Evolutionary conservation across 2,113 vertebrate genomes (phyloP).

Genomic region (Myocastor coypus): DNA sequence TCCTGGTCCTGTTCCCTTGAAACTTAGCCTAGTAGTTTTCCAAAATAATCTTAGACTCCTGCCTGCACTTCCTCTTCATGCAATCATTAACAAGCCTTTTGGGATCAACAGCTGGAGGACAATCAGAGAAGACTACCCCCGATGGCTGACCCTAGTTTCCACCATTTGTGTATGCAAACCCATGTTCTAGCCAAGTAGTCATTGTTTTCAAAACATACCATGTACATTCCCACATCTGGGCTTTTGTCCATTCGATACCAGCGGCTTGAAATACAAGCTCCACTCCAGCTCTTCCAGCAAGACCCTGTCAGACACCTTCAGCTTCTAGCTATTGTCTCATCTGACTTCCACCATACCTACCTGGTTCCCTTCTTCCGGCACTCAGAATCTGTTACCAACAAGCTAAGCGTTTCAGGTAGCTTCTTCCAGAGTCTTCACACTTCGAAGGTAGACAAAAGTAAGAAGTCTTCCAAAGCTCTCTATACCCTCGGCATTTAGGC

Average conservation of each 20-base stretch:
- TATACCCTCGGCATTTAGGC: neutral
- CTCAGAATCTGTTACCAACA: neutral
- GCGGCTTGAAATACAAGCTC: neutral
- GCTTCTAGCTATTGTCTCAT: rapidly evolving
- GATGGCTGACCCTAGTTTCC: neutral
- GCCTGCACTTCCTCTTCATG: conserved; percentile 38
- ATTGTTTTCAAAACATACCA: conserved; percentile 69
- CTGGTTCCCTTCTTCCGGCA: neutral
- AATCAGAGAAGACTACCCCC: neutral
- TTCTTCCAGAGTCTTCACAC: neutral
- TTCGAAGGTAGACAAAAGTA: neutral
- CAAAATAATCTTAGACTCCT: conserved; percentile 51
- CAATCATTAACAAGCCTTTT: conserved; percentile 62
- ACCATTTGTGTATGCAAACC: conserved; percentile 21
- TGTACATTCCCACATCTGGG: neutral
- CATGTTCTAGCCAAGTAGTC: conserved; percentile 44
- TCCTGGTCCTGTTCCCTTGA: conserved; percentile 39
- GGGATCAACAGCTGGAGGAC: neutral
- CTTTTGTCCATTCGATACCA: neutral
- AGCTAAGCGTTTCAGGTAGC: neutral
- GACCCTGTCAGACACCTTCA: neutral
- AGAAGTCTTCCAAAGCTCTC: neutral
- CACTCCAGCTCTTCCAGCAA: neutral
- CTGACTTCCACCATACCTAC: neutral
- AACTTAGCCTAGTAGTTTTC: conserved; percentile 73